A percentile compares a stretch with the other conserved stretches of the same genome.
phyloP scores from a whole-genome alignment of 2,797 vertebrate genomes.

The Dendrocincla tyrannina region DNA sequence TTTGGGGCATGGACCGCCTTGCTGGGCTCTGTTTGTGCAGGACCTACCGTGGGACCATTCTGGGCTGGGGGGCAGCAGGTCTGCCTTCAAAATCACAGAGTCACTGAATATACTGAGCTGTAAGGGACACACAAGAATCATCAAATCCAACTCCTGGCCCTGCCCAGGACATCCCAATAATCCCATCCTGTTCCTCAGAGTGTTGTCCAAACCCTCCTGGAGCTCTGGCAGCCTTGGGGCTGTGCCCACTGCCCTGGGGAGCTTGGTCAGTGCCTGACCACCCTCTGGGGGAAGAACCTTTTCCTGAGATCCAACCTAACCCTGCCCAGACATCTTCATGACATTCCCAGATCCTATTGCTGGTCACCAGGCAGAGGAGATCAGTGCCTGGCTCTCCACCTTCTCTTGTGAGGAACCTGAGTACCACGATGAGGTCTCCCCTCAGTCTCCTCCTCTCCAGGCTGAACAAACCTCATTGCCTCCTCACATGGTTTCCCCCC shows the following conservation, averaged over 20 bases:
- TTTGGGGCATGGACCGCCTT: neutral
- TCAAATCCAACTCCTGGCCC: neutral
- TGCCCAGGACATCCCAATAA: rapidly evolving
- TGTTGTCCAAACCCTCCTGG: rapidly evolving
- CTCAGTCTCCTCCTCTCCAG: neutral
- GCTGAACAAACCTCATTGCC: neutral
- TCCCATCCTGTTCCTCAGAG: neutral
- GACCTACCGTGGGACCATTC: neutral
- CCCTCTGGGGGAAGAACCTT: neutral
- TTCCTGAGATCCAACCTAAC: rapidly evolving
- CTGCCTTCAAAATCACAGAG: neutral
- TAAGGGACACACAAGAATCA: neutral
- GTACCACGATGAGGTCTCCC: neutral
- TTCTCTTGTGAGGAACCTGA: neutral
- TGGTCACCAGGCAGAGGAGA: neutral
- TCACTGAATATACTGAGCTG: neutral
- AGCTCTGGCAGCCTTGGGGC: neutral
- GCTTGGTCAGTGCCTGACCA: neutral
- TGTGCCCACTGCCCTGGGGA: neutral
- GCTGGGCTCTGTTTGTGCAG: neutral
- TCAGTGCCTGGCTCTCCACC: neutral
- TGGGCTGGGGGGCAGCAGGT: neutral
- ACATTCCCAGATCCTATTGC: rapidly evolving
- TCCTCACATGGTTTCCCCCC: neutral
- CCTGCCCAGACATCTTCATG: neutral